These are phyloP conservation scores for Coracias cyanogaster DNA, from an alignment of 2,797 vertebrate genomes.

Conservation along the genomic window DNA sequence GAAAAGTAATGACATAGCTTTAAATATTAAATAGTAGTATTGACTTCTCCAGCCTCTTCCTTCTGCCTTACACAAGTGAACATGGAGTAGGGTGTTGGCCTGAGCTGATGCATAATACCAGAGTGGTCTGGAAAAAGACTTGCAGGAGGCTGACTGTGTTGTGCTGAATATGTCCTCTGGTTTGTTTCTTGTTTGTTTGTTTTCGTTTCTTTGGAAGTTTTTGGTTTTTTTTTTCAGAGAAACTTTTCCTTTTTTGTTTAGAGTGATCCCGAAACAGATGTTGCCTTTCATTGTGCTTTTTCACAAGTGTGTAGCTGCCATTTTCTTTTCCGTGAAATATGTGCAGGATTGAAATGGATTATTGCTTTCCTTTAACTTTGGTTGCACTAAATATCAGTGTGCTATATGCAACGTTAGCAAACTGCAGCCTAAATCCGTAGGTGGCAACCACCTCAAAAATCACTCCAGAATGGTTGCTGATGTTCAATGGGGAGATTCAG, in stretches of 20 bases:
- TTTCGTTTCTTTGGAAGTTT: not conserved
- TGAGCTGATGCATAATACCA: not conserved
- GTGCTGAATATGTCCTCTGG: not conserved
- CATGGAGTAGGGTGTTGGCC: not conserved
- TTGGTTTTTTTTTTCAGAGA: not conserved
- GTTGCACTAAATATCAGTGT: not conserved
- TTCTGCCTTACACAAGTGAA: not conserved
- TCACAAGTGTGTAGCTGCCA: not conserved
- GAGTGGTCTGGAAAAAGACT: not conserved
- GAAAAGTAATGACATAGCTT: not conserved
- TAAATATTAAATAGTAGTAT: not conserved
- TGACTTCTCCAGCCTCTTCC: not conserved
- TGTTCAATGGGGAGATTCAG: not conserved
- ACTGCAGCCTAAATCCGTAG: not conserved
- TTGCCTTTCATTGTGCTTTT: not conserved
- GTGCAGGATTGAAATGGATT: no score
- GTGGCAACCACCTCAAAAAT: not conserved
- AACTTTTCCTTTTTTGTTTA: not conserved
- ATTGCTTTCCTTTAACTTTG: not conserved
- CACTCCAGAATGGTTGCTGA: not conserved
- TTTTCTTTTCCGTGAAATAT: not conserved
- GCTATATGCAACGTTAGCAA: not conserved
- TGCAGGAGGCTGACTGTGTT: accelerated
- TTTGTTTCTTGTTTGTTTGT: no score
- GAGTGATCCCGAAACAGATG: not conserved